Evolutionary conservation across 2,113 vertebrate genomes (phyloP).

Genomic region (Rhombomys opimus): DNA sequence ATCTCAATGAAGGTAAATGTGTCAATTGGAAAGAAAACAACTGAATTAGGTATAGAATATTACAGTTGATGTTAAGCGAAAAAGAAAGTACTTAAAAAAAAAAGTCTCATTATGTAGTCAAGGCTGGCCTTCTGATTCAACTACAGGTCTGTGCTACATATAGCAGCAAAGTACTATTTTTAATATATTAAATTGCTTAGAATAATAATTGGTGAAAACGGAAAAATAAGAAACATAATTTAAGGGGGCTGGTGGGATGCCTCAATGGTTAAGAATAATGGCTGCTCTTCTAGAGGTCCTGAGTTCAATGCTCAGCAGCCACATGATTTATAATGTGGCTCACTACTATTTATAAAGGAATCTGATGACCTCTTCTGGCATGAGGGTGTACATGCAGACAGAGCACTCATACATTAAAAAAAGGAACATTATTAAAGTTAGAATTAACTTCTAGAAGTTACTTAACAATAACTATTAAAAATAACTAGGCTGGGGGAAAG

Average conservation of each 20-base stretch:
- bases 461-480: constrained; percentile 28
- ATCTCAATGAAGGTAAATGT: constrained; percentile 11
- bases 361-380: no score
- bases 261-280: no score
- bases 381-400: no score
- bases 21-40: constrained; percentile 3
- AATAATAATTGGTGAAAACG: not conserved
- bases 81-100: not conserved
- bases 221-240: constrained; percentile 27
- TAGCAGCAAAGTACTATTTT: not conserved
- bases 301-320: no score
- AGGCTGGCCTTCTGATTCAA: not conserved
- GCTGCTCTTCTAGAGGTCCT: no score
- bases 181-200: constrained; percentile 35
- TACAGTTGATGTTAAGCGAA: constrained; percentile 13
- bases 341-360: no score
- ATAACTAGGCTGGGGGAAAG: not conserved
- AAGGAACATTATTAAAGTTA: not conserved
- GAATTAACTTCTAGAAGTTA: constrained; percentile 41
- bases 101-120: not conserved
- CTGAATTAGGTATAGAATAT: constrained; percentile 45
- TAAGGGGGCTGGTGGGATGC: no score
- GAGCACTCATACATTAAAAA: no score
- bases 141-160: not conserved
- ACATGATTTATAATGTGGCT: no score